Evolutionary conservation across 2,113 vertebrate species (phyloP).

Genomic region (Himantopus leucocephalus): DNA sequence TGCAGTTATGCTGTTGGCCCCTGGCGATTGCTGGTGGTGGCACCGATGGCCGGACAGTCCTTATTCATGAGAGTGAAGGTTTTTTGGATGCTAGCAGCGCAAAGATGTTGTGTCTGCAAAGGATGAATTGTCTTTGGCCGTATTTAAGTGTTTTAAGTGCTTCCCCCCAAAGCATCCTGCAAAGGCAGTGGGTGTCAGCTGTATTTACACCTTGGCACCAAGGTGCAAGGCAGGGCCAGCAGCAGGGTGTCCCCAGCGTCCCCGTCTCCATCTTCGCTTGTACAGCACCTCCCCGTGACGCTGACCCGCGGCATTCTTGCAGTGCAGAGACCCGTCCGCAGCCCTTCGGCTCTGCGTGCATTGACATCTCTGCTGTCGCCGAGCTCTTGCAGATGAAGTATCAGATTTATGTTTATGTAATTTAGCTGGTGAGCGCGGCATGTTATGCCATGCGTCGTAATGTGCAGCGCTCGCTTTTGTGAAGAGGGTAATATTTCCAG

Average conservation of each 20-base stretch:
- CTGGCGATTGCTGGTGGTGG: not conserved
- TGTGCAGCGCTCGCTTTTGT: not conserved
- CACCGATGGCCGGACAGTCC: not conserved
- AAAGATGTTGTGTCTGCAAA: not conserved
- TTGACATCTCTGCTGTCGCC: not conserved
- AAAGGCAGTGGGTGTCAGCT: not conserved
- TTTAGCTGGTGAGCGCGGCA: not conserved
- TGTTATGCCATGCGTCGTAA: not conserved
- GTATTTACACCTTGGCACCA: too few relatives aligned
- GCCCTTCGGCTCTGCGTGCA: fast-evolving
- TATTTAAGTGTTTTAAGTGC: not conserved
- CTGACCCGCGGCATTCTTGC: not conserved
- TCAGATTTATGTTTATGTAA: not conserved
- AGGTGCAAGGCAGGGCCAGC: not conserved
- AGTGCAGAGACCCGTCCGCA: not conserved
- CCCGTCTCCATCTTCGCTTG: not conserved
- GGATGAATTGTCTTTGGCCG: not conserved
- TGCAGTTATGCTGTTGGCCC: not conserved
- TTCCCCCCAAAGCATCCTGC: not conserved
- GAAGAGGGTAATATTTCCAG: slow-evolving; percentile 3
- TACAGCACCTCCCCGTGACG: fast-evolving
- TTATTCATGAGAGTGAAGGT: fast-evolving
- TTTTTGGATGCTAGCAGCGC: not conserved
- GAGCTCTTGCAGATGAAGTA: not conserved
- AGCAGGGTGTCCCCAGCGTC: not conserved